Conservation (phyloP, 2,797 vertebrate genomes). For the Psittacula derbiana region DNA sequence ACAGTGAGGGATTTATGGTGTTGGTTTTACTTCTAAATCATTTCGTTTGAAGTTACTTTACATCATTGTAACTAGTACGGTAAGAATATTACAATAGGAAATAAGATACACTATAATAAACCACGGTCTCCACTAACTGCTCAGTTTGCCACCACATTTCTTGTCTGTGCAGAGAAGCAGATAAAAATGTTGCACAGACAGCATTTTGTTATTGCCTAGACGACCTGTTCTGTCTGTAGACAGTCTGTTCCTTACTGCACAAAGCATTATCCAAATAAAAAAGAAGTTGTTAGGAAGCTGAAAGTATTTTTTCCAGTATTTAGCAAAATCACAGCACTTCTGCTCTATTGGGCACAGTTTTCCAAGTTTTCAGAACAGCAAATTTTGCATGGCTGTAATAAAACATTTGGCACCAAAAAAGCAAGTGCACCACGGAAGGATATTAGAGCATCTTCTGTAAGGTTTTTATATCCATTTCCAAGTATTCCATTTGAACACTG, state of each 20-base stretch:
- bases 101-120: neutral
- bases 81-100: neutral
- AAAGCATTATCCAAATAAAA: neutral
- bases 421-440: neutral
- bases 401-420: neutral
- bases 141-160: neutral
- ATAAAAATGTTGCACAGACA: neutral
- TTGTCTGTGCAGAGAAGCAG: neutral
- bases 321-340: neutral
- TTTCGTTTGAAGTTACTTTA: neutral
- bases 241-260: neutral
- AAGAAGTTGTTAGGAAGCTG: neutral
- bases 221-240: neutral
- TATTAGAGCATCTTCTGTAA: neutral
- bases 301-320: neutral
- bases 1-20: neutral
- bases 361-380: neutral
- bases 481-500: neutral
- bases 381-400: neutral
- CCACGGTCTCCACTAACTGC: neutral
- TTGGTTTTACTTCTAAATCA: neutral
- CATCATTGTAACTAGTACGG: neutral
- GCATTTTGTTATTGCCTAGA: neutral
- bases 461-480: neutral
- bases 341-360: neutral